Evolutionary conservation across 2,797 vertebrate species (phyloP).

Genomic region (Xerus rutilus): DNA sequence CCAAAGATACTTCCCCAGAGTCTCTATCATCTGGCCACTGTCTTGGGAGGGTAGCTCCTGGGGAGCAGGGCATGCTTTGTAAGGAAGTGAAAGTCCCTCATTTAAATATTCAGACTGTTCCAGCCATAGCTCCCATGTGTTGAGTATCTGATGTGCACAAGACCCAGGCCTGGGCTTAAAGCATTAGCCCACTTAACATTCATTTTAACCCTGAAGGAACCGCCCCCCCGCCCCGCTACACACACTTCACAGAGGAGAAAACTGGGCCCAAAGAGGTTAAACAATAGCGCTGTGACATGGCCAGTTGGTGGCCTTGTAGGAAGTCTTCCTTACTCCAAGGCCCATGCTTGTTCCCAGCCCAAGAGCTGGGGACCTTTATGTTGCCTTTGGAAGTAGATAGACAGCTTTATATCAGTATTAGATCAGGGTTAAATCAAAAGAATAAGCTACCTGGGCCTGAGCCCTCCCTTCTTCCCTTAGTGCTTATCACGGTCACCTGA

Average conservation of each 20-base stretch:
- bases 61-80: neutral
- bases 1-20: neutral
- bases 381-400: neutral
- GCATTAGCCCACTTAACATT: neutral
- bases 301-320: neutral
- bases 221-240: no score
- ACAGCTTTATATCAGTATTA: neutral
- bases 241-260: neutral
- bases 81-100: neutral
- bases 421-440: neutral
- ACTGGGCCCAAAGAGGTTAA: neutral
- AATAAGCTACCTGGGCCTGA: neutral
- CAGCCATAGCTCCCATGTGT: neutral
- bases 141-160: neutral
- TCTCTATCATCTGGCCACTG: neutral
- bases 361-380: neutral
- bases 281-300: neutral
- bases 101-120: neutral
- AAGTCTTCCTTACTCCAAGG: neutral
- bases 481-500: constrained; percentile 97
- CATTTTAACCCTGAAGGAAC: neutral
- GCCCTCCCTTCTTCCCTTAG: constrained; percentile 85
- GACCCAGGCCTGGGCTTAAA: neutral
- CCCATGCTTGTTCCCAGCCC: neutral
- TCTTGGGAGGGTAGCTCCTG: neutral